These are phyloP conservation scores for Chrysolophus pictus DNA, from an alignment of 2,797 vertebrate species.

Conservation along the genomic window DNA sequence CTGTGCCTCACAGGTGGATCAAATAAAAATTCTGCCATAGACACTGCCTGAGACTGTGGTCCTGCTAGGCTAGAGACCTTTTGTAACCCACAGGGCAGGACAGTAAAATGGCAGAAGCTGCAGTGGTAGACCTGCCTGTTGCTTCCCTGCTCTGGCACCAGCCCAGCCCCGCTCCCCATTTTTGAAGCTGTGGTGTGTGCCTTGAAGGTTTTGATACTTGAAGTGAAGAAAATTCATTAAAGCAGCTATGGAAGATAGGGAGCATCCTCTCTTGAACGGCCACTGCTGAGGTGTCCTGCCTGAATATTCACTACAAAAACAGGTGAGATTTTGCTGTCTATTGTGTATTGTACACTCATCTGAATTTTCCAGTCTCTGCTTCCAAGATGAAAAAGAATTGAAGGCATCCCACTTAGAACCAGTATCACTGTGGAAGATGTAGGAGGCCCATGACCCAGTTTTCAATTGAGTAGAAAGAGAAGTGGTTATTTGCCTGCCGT, in stretches of 20 bases:
- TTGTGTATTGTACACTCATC: not conserved
- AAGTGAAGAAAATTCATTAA: not conserved
- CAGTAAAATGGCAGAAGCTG: not conserved
- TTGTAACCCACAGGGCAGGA: accelerated
- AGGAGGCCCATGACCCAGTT: not conserved
- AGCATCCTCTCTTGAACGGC: not conserved
- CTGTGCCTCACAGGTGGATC: not conserved
- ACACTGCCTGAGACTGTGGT: not conserved
- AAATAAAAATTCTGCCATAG: not conserved
- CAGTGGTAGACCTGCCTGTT: not conserved
- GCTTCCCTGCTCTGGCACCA: not conserved
- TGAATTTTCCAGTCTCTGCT: not conserved
- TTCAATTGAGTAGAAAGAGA: not conserved
- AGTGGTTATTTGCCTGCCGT: not conserved
- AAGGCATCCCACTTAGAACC: not conserved
- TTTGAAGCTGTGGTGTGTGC: not conserved
- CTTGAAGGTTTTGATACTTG: not conserved
- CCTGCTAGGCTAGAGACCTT: not conserved
- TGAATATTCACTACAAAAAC: not conserved
- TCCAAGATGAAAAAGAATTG: not conserved
- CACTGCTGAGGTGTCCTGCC: not conserved
- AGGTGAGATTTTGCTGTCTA: not conserved
- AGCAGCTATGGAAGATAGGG: not conserved
- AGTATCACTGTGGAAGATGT: not conserved
- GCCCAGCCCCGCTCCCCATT: not conserved